Conservation (phyloP, 2,113 vertebrate genomes). For the Rhombomys opimus region DNA sequence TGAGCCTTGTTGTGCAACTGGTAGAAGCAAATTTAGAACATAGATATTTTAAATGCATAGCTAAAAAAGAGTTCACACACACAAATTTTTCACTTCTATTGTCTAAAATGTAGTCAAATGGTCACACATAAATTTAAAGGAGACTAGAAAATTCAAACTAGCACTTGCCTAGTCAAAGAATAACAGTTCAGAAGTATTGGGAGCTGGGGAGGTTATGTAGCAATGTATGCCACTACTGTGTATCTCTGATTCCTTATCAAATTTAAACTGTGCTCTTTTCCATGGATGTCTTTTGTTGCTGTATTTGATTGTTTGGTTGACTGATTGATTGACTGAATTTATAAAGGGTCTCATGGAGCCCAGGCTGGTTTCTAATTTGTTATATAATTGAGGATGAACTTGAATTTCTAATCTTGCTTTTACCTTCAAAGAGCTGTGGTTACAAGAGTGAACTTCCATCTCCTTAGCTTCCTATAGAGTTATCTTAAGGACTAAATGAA, state of each 20-base stretch:
- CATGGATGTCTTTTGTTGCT: not conserved
- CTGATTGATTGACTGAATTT: not conserved
- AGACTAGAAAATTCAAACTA: not conserved
- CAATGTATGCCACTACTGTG: not conserved
- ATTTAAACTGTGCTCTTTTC: slow-evolving; percentile 18
- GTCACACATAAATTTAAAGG: not conserved
- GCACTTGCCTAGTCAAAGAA: not conserved
- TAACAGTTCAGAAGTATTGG: not conserved
- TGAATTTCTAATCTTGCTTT: not conserved
- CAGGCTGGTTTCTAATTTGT: not conserved
- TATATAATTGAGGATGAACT: not conserved
- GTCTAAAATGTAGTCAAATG: not conserved
- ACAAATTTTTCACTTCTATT: not conserved
- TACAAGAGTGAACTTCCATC: not conserved
- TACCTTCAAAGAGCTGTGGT: too few species aligned
- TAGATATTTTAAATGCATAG: not conserved
- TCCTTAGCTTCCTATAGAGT: not conserved
- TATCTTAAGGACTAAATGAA: not conserved
- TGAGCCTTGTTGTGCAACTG: not conserved
- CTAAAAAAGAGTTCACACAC: not conserved
- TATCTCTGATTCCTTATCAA: not conserved
- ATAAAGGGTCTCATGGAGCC: not conserved
- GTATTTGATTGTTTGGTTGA: not conserved
- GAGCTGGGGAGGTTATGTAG: not conserved
- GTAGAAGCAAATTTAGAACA: not conserved